These are phyloP conservation scores for Dryobates pubescens DNA, from an alignment of 2,797 vertebrate species.

Conservation along the genomic window DNA sequence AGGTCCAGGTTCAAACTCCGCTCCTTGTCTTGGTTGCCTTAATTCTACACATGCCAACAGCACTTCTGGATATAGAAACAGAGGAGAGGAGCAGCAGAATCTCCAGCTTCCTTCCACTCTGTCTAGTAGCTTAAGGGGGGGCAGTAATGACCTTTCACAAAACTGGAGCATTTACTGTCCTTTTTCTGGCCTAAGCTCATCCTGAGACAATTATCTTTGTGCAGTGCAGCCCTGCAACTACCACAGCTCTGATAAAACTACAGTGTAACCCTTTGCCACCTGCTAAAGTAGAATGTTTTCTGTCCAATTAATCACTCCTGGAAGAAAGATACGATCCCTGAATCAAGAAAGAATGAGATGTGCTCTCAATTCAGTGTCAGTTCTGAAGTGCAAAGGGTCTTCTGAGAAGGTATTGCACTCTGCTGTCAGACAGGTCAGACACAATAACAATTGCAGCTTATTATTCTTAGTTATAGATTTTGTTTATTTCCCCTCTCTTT, in stretches of 20 bases:
- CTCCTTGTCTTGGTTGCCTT: neutral
- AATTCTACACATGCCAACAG: neutral
- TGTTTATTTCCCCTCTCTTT: conserved; percentile 63
- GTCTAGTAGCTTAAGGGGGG: neutral
- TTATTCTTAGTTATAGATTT: conserved; percentile 71
- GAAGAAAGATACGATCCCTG: conserved; percentile 50
- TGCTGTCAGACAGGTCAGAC: conserved; percentile 34
- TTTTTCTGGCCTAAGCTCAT: neutral
- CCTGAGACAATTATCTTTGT: conserved; percentile 46
- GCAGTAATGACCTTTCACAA: neutral
- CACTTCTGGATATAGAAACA: neutral
- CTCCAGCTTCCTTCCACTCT: neutral
- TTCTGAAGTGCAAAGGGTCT: conserved; percentile 41
- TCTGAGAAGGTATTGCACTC: conserved; percentile 12
- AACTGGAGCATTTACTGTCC: neutral
- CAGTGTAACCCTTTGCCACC: conserved; percentile 49
- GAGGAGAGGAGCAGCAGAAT: neutral
- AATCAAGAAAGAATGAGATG: conserved; percentile 31
- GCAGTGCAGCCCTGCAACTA: neutral
- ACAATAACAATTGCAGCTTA: conserved; percentile 22
- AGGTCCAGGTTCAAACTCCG: neutral
- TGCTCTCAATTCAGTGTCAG: conserved; percentile 28
- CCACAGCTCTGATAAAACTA: conserved; percentile 36
- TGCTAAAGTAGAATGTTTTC: conserved; percentile 54
- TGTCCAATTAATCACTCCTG: conserved; percentile 55